These are phyloP conservation scores for Leptinotarsa undecemlineata DNA, from an alignment of 1,140 invertebrate genomes.

Conservation along the genomic window DNA sequence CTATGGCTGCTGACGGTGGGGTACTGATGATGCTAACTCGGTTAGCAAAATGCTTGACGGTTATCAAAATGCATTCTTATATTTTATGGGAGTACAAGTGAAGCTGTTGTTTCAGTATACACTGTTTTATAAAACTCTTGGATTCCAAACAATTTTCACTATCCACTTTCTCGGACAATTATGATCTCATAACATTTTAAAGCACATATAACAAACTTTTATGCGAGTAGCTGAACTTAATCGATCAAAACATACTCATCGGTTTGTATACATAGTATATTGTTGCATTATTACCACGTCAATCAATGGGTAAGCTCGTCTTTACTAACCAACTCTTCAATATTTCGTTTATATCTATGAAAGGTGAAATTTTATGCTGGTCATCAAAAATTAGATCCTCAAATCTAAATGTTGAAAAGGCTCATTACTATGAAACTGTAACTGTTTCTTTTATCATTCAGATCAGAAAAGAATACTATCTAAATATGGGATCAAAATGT, in stretches of 20 bases:
- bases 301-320: not conserved
- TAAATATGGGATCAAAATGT: too few species aligned
- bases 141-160: not conserved
- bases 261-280: not conserved
- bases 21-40: too few species aligned
- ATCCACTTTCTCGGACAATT: not conserved
- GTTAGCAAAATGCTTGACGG: too few species aligned
- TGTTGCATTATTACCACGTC: constrained; percentile 2
- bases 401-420: too few species aligned
- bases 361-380: too few species aligned
- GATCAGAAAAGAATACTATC: too few species aligned
- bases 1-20: too few species aligned
- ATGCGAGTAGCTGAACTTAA: not conserved
- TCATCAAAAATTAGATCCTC: not conserved
- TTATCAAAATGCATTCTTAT: too few species aligned
- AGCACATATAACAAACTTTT: not conserved
- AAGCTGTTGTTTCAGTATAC: not conserved
- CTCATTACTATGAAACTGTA: too few species aligned
- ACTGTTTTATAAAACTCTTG: not conserved
- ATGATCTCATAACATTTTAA: not conserved
- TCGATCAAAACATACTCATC: not conserved
- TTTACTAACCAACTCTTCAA: not conserved
- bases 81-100: too few species aligned
- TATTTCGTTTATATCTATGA: not conserved
- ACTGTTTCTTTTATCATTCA: too few species aligned